Conservation (phyloP, 2,113 vertebrate species). For the Callorhinus ursinus region DNA sequence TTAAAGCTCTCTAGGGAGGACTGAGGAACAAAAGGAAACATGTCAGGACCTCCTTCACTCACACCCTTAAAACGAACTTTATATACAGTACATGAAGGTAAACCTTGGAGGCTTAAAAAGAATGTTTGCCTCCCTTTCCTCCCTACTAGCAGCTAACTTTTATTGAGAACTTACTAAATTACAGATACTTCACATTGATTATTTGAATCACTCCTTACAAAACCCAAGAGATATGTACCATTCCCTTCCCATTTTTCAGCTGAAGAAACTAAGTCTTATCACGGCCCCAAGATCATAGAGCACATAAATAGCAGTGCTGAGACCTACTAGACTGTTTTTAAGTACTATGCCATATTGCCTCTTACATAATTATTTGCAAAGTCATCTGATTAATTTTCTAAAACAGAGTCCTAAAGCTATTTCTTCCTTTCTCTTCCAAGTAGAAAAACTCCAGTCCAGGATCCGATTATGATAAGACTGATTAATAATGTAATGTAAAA, state of each 20-base stretch:
- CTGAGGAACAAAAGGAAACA: background rate
- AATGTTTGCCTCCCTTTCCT: slow-evolving; percentile 37
- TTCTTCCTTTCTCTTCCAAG: slow-evolving; percentile 25
- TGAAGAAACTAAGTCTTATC: slow-evolving; percentile 4
- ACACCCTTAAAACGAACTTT: background rate
- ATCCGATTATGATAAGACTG: background rate
- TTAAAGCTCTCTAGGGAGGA: background rate
- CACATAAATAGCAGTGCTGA: background rate
- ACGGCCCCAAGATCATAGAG: background rate
- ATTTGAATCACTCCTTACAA: slow-evolving; percentile 34
- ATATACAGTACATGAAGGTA: background rate
- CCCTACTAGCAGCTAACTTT: background rate
- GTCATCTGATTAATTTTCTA: slow-evolving; percentile 50
- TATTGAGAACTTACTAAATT: slow-evolving; percentile 7
- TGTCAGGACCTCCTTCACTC: background rate
- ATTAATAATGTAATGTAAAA: slow-evolving; percentile 35
- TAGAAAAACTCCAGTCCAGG: slow-evolving; percentile 16
- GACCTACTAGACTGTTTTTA: background rate
- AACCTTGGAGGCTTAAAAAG: background rate
- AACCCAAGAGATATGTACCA: background rate
- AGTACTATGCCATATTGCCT: slow-evolving; percentile 26
- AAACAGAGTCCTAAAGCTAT: slow-evolving; percentile 15
- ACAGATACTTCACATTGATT: background rate
- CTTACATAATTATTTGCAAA: slow-evolving; percentile 57
- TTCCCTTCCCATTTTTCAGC: background rate